These are phyloP conservation scores for Trichomycterus rosablanca DNA, from an alignment of 2,113 vertebrate species.

Conservation along the genomic window DNA sequence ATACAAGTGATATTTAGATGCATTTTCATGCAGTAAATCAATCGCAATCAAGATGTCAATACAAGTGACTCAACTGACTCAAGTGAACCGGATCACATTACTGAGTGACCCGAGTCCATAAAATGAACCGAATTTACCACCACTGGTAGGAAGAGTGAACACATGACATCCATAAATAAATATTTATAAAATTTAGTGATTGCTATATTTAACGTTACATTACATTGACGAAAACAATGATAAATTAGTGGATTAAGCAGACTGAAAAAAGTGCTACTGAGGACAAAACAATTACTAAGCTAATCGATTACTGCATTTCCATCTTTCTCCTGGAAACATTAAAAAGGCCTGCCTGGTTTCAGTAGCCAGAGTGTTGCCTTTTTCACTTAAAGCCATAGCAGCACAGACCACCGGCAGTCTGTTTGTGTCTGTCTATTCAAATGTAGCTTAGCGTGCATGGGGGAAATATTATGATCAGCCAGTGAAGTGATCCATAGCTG, in stretches of 20 bases:
- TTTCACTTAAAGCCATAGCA: background rate
- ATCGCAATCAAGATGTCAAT: too few species aligned
- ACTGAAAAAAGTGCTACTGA: background rate
- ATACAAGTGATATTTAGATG: too few species aligned
- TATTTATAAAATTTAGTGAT: too few species aligned
- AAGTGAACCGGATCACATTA: too few species aligned
- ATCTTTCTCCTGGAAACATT: background rate
- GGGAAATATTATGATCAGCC: constrained; percentile 6
- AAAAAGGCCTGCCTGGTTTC: background rate
- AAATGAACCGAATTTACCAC: too few species aligned
- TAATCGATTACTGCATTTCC: background rate
- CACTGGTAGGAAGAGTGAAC: too few species aligned
- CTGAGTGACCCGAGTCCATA: too few species aligned
- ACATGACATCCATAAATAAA: too few species aligned
- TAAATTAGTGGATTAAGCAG: too few species aligned
- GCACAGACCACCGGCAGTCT: constrained; percentile 1
- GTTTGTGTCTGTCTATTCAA: background rate
- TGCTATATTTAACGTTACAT: background rate
- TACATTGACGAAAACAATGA: too few species aligned
- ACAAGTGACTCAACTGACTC: too few species aligned
- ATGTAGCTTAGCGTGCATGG: background rate
- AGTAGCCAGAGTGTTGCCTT: background rate
- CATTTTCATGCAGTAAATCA: too few species aligned
- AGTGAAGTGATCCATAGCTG: constrained; percentile 28
- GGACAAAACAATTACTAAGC: background rate